Conservation (phyloP, 2,888 invertebrate species). For the Temnothorax unifasciatus region DNA sequence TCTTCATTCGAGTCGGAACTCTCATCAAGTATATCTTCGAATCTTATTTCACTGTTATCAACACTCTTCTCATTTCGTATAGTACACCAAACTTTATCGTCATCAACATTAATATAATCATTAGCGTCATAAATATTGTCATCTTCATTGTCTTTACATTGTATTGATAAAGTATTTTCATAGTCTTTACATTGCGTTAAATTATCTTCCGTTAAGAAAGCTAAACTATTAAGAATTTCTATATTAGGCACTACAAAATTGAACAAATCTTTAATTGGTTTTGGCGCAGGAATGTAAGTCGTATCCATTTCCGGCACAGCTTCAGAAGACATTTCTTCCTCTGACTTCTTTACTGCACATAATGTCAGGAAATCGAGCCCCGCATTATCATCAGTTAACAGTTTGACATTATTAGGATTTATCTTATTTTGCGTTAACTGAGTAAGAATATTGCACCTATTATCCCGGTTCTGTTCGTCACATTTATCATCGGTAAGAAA, state of each 20-base stretch:
- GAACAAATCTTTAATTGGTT: constrained; percentile 63
- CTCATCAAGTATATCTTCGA: constrained; percentile 78
- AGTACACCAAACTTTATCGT: constrained; percentile 48
- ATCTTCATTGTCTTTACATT: constrained; percentile 11
- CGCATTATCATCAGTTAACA: constrained; percentile 79
- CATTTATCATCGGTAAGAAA: constrained; percentile 69
- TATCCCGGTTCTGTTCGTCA: neutral
- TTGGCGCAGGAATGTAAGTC: constrained; percentile 67
- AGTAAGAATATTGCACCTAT: neutral
- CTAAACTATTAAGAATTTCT: constrained; percentile 72
- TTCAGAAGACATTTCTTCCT: constrained; percentile 62
- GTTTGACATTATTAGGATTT: constrained; percentile 76
- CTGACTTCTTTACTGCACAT: constrained; percentile 80
- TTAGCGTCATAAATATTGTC: constrained; percentile 45
- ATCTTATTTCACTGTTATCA: constrained; percentile 64
- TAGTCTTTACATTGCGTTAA: constrained; percentile 11
- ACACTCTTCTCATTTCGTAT: constrained; percentile 10
- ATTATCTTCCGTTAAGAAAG: constrained; percentile 49
- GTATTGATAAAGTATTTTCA: constrained; percentile 14
- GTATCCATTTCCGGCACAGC: constrained; percentile 54
- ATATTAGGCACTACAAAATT: constrained; percentile 76
- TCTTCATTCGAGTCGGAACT: constrained; percentile 71
- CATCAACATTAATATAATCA: neutral
- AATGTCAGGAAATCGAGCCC: constrained; percentile 82
- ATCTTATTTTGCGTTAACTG: constrained; percentile 50